Base-by-base conservation (phyloP, 2,888 invertebrate genomes). In the Hyles lineata region DNA sequence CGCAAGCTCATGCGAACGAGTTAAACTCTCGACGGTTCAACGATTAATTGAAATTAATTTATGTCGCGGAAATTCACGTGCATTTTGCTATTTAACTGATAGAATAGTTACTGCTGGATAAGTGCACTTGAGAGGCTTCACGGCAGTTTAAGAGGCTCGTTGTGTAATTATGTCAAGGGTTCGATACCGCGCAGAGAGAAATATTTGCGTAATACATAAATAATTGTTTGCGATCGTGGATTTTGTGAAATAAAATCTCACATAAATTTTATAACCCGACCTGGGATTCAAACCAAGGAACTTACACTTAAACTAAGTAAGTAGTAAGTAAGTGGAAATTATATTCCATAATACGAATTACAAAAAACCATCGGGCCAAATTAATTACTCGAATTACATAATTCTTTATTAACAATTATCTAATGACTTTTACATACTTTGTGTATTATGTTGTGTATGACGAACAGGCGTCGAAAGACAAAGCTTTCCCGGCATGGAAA, bases 1-100 rank as follows among this genome's bases (percentile, higher is more conserved):
- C 32, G n/a, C 55, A 23, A 50, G 15, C 23, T 23, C 50, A 50
- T 50, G 50, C 50, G 23, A 67, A 67, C 43, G 43, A 23, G 50
- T 23, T 25, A 67, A 67, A 17, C 43, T 63, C n/a, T 29, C 62
- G 35, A 63, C 35, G n/a, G 35, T 23, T 35, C 35, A 63, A 63
- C 35, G 35, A 67, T 50, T 67, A 50, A 23, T 17, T 43, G 3
- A 23, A 23, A 21, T 67, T 21, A 35, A 50, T 67, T 21, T 50
- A 23, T 67, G 43, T 21, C 2, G 23, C 23, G 23, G 8, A 7
- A 67, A 55, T 55, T 19, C 1, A 17, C 19, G 52, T 6, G 52
- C 17, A 55, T 55, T 15, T 55, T 55, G 19, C 19, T n/a, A 19
- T 55, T 55, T 55, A 55, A 6, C 15, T 55, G 52, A 5, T 5